Evolutionary conservation across 2,797 vertebrate species (phyloP), one percentile per base, ranked within the genome.

Genomic region (Triplophysa yarkandensis): DNA sequence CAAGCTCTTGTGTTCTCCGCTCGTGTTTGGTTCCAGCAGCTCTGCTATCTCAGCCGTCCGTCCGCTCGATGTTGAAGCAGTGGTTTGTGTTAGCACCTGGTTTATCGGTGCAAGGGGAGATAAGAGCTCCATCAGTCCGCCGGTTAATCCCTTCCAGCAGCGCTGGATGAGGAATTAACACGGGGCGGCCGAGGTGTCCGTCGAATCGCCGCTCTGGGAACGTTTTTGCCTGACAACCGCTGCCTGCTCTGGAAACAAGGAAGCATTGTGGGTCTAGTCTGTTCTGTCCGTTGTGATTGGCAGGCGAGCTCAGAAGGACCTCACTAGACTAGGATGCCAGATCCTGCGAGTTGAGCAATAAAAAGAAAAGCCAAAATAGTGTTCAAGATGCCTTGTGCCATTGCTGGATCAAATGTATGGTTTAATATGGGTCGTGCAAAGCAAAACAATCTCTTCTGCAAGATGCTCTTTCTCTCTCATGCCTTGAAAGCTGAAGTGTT

Each of bases 71-170:
- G 74, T 80, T 80, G 66, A 81, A 84, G 83, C 78, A 68, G 79
- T 13, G 16, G 68, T 69, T 76, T 57, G 57, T 82, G 85, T 86
- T 83, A 80, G 75, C 82, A 81, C 86, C 86, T 90, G 90, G 90
- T 89, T 88, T 89, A 89, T 89, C 83, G 83, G 83, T 86, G 86
- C 76, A 79, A 85, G 86, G 86, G 81, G 80, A 89, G 90, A 91
- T 91, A 92, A 92, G 85, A 82, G 76, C 76, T 62, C 81, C 66
- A 75, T 82, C 72, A 65, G 82, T 82, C 77, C 9, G 74, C 68
- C 81, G 78, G 78, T 23, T 91, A 92, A 92, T 92, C 88, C 88
- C 80, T 80, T 82, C 44, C 82, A 78, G 77, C 75, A 74, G 68
- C 80, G 77, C 79, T 83, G 77, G 78, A 80, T 85, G 79, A 79